A percentile compares a stretch with the other conserved stretches of the same genome.
These are phyloP conservation scores for Brachyhypopomus occidentalis DNA, from an alignment of 2,113 vertebrate species.

Conservation along the genomic window DNA sequence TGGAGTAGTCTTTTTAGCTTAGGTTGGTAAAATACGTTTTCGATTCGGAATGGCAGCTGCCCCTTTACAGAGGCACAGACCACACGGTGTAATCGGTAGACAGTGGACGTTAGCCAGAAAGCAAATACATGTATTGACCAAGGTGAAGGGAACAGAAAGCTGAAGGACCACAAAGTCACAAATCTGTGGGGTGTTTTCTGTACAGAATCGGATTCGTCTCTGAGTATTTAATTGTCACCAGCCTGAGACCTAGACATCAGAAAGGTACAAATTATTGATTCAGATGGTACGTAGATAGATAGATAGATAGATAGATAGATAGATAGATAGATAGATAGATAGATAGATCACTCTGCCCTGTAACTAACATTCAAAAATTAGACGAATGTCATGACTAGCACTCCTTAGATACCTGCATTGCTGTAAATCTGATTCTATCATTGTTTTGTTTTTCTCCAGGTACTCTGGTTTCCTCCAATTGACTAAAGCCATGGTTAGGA, in stretches of 20 bases:
- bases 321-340: no score
- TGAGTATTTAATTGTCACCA: slow-evolving; percentile 1
- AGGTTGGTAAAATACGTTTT: slow-evolving; percentile 37
- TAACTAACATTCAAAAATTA: slow-evolving; percentile 37
- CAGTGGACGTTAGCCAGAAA: slow-evolving; percentile 39
- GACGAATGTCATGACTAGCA: slow-evolving; percentile 7
- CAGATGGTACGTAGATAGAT: no score
- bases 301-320: no score
- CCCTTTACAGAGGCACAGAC: slow-evolving; percentile 22
- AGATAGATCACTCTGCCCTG: not conserved
- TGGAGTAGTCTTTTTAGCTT: slow-evolving; percentile 21
- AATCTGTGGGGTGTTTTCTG: not conserved
- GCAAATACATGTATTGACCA: slow-evolving; percentile 51
- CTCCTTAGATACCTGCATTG: slow-evolving; percentile 38
- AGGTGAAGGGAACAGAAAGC: slow-evolving; percentile 34
- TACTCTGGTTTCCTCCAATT: no score
- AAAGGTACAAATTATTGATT: not conserved
- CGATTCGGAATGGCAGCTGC: slow-evolving; percentile 37
- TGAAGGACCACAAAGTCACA: slow-evolving; percentile 24
- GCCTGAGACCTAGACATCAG: slow-evolving; percentile 5
- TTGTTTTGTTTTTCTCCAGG: not conserved
- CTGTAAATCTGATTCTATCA: slow-evolving; percentile 42
- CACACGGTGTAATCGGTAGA: slow-evolving; percentile 52
- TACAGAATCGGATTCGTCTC: slow-evolving; percentile 25
- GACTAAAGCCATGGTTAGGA: no score